A percentile compares a stretch with the other conserved stretches of the same genome.
Conservation (phyloP, 2,113 vertebrate species). For the Acanthochromis polyacanthus region DNA sequence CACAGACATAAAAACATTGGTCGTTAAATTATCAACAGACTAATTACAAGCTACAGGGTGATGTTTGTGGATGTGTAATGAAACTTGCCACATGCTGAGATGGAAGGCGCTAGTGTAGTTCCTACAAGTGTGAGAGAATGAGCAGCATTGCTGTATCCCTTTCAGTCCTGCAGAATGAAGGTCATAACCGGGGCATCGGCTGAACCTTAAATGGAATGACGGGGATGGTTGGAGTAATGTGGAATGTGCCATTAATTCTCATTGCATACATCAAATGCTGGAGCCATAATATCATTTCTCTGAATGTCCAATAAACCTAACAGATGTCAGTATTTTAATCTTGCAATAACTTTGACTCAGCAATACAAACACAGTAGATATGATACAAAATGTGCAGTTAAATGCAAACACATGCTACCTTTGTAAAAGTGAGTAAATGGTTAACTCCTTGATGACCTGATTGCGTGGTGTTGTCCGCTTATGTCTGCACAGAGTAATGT, state of each 20-base stretch:
- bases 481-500: not conserved
- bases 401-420: not conserved
- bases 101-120: slow-evolving; percentile 17
- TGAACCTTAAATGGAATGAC: slow-evolving; percentile 20
- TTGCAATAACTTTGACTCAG: not conserved
- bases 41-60: slow-evolving; percentile 61
- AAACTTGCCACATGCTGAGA: slow-evolving; percentile 25
- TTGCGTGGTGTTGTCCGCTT: too few relatives aligned
- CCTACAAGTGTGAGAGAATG: not conserved
- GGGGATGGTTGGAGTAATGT: not conserved
- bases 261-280: not conserved
- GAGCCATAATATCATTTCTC: too few relatives aligned
- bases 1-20: slow-evolving; percentile 41
- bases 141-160: slow-evolving; percentile 11
- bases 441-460: too few relatives aligned
- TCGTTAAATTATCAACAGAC: slow-evolving; percentile 64
- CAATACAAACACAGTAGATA: not conserved
- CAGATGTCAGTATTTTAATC: not conserved
- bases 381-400: too few relatives aligned
- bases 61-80: slow-evolving; percentile 57
- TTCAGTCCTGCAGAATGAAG: slow-evolving; percentile 15
- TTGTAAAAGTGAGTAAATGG: not conserved
- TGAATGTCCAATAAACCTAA: too few relatives aligned
- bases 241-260: not conserved
- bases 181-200: not conserved